A percentile compares a stretch with the other conserved stretches of the same genome.
Evolutionary conservation across 2,113 vertebrate species (phyloP).

Genomic region (Cichladusa arquata): DNA sequence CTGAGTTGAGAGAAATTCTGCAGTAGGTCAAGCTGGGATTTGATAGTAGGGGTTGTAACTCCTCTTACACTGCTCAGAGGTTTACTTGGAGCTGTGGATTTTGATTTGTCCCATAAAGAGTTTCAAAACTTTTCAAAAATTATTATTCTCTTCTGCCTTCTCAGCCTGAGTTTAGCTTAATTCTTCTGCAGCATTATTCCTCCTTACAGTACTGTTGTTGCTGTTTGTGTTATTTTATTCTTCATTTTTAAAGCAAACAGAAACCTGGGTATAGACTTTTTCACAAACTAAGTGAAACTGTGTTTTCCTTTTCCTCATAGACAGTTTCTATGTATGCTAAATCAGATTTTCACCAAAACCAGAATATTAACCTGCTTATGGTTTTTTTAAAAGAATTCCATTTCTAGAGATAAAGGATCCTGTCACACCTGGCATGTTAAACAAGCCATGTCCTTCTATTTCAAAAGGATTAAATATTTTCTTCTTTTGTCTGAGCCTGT

Average conservation of each 20-base stretch:
- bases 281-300: background rate
- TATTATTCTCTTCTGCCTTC: background rate
- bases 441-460: background rate
- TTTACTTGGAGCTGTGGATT: background rate
- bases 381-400: background rate
- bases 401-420: background rate
- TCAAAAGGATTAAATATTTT: background rate
- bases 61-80: background rate
- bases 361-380: background rate
- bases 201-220: background rate
- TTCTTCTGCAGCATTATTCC: background rate
- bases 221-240: background rate
- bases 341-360: background rate
- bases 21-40: background rate
- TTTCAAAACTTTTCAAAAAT: background rate
- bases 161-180: background rate
- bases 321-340: background rate
- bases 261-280: background rate
- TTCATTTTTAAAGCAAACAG: background rate
- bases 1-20: background rate
- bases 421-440: background rate
- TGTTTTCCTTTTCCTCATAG: background rate
- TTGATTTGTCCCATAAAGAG: background rate
- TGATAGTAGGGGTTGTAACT: background rate
- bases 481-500: background rate